Evolutionary conservation across 1,140 invertebrate genomes (phyloP).

Genomic region (Lepidurus apus): DNA sequence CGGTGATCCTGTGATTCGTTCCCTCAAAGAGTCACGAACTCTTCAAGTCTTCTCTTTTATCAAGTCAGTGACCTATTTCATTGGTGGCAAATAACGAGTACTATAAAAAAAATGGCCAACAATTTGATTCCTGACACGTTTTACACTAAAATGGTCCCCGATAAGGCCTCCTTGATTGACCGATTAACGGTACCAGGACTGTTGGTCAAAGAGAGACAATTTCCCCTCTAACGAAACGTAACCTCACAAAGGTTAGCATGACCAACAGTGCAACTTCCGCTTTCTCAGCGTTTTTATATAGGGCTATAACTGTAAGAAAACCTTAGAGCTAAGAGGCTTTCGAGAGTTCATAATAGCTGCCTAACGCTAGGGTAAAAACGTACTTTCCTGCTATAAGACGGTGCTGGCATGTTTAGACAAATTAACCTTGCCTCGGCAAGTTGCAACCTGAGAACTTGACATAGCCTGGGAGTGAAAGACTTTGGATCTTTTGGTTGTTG

Average conservation of each 20-base stretch:
- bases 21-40: neutral
- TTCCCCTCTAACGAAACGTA: neutral
- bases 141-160: neutral
- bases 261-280: neutral
- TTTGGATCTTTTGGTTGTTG: neutral
- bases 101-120: neutral
- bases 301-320: neutral
- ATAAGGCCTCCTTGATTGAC: neutral
- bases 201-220: neutral
- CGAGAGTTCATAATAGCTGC: neutral
- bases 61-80: constrained; percentile 21
- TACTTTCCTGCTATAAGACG: neutral
- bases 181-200: constrained; percentile 13
- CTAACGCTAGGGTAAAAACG: neutral
- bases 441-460: constrained; percentile 1
- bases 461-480: neutral
- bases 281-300: neutral
- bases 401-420: too few species aligned
- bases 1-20: neutral
- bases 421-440: neutral
- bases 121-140: neutral
- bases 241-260: neutral
- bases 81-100: neutral
- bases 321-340: neutral
- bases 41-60: neutral